Conservation (phyloP, 1,140 invertebrate species). For the Dinoponera quadriceps region DNA sequence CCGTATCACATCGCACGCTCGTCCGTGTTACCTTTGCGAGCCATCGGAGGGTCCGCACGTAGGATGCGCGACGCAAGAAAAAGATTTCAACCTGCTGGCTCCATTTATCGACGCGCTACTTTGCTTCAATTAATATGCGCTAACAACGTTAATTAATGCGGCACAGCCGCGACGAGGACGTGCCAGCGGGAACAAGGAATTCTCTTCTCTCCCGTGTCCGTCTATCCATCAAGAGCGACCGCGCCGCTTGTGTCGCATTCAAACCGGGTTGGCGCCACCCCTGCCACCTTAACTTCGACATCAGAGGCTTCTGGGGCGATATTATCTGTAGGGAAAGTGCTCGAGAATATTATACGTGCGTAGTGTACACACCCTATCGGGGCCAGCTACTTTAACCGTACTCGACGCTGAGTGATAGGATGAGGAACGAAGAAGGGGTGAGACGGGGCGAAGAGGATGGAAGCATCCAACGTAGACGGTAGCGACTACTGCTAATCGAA, state of each 20-base stretch:
- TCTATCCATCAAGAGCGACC: constrained; percentile 50
- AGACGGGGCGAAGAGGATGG: constrained; percentile 28
- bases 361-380: constrained; percentile 63
- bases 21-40: not conserved
- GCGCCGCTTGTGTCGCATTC: constrained; percentile 47
- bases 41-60: constrained; percentile 21
- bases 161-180: constrained; percentile 38
- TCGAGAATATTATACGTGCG: constrained; percentile 77
- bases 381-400: constrained; percentile 71
- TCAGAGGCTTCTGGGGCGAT: constrained; percentile 72
- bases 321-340: constrained; percentile 78
- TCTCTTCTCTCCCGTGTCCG: constrained; percentile 34
- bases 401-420: constrained; percentile 59
- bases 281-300: constrained; percentile 76
- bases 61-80: constrained; percentile 52
- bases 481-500: constrained; percentile 77
- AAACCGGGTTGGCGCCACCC: constrained; percentile 51
- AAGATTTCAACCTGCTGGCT: constrained; percentile 49
- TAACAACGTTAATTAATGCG: constrained; percentile 78
- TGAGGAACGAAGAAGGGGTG: constrained; percentile 28
- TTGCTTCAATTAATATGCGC: constrained; percentile 76
- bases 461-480: constrained; percentile 65
- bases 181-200: constrained; percentile 25
- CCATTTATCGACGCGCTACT: constrained; percentile 64
- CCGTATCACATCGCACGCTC: constrained; percentile 16